Percentiles rank a stretch among this genome's conserved stretches.
Evolutionary conservation across 2,888 invertebrate genomes (phyloP).

Genomic region (Amblyjoppa fuscipennis): DNA sequence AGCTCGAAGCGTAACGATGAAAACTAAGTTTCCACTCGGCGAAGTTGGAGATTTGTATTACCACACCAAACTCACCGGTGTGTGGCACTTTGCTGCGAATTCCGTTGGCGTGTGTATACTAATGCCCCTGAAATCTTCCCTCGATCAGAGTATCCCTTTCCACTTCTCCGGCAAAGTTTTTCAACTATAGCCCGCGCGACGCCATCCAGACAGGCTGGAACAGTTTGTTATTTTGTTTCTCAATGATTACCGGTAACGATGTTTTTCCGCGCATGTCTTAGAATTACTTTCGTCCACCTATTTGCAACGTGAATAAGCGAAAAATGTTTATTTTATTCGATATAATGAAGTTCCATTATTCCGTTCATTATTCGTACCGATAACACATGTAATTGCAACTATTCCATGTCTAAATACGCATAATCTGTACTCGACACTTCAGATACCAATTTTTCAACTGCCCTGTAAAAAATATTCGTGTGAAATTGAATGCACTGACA

Average conservation of each 20-base stretch:
- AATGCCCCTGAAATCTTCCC: conserved; percentile 33
- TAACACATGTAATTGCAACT: not conserved
- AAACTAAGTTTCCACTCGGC: conserved; percentile 59
- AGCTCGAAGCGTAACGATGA: conserved; percentile 47
- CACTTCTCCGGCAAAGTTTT: conserved; percentile 37
- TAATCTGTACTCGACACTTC: not conserved
- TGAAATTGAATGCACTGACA: no score
- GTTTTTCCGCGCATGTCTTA: not conserved
- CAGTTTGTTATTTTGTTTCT: no score
- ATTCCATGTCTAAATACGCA: not conserved
- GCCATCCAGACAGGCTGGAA: no score
- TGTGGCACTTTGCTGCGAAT: conserved; percentile 44
- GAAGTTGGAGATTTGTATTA: conserved; percentile 52
- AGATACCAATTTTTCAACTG: not conserved
- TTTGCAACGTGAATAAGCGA: not conserved
- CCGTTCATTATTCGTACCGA: not conserved
- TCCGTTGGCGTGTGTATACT: conserved; percentile 4
- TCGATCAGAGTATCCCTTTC: conserved; percentile 16
- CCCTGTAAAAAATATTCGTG: no score
- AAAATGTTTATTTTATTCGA: not conserved
- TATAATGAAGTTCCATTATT: not conserved
- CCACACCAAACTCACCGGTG: conserved; percentile 32
- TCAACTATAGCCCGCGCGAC: not conserved
- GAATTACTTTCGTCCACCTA: no score
- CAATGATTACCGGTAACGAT: not conserved